Percentiles rank a stretch among this genome's conserved stretches.
Conservation (phyloP, 2,797 vertebrate species). For the Adrianichthys oophorus region DNA sequence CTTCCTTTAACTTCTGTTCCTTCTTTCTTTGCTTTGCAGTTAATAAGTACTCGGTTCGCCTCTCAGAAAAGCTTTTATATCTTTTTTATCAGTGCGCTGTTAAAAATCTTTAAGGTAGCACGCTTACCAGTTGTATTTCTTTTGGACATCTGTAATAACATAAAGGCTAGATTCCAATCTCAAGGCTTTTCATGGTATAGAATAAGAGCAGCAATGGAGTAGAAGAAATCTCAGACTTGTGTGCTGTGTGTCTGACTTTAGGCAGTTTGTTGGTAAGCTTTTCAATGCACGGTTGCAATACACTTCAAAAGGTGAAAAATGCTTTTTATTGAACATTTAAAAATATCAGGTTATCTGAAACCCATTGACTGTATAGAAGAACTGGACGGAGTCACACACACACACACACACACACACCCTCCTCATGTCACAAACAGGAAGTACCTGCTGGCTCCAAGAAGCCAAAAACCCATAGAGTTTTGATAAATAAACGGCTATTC, state of each 20-base stretch:
- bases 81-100: not conserved
- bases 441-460: no score
- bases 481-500: no score
- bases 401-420: no score
- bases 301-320: not conserved
- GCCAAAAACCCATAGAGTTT: no score
- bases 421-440: no score
- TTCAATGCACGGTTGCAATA: not conserved
- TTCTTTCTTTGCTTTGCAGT: slow-evolving; percentile 7
- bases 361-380: no score
- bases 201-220: not conserved
- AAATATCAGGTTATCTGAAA: no score
- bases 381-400: no score
- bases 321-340: not conserved
- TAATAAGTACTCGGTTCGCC: slow-evolving; percentile 16
- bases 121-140: not conserved
- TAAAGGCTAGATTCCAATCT: not conserved
- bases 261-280: not conserved
- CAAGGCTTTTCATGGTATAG: not conserved
- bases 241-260: not conserved
- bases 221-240: not conserved
- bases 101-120: not conserved
- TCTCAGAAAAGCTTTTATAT: slow-evolving; percentile 4
- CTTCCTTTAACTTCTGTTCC: slow-evolving; percentile 9
- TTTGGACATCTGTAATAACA: not conserved